Base-by-base conservation (phyloP, 2,888 invertebrate species). In the Hyalella azteca region DNA sequence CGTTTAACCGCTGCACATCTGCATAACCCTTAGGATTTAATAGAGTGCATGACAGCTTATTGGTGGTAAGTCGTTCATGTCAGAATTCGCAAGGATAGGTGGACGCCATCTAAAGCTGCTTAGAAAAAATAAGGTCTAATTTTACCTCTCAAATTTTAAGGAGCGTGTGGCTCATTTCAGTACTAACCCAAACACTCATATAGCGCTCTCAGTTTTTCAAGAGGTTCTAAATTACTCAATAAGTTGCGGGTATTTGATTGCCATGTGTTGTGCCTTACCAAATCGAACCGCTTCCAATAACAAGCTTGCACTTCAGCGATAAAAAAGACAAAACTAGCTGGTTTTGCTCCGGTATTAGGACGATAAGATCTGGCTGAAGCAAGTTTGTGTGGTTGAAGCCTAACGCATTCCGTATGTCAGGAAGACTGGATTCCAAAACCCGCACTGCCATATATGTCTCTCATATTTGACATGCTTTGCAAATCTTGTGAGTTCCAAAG, bases 391-490 rank as follows among this genome's bases (percentile, higher is more conserved):
- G 26, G 54, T 29, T 22, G 54, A 54, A 22, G 54, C 54, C 13
- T 29, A 9, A 13, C 54, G 26, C 54, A 54, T 54, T 54, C 54
- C 54, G 54, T 54, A 54, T 54, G 54, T 54, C 54, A 54, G 54
- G 29, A 26, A 54, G 22, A 26, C 54, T 26, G 54, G 54, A 54
- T 54, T 54, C 54, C 54, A 29, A 26, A 29, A 22, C 54, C 26
- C 54, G 29, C 29, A 54, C 54, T 54, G 26, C 54, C 54, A 54
- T 22, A n/a, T n/a, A n/a, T n/a, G 11, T 54, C 54, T 26, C 54
- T 54, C 54, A 54, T 54, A 22, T 54, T 54, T 54, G 54, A 29
- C 54, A 29, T 54, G 54, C 54, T 54, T 54, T 26, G 54, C 54
- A 29, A 26, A 22, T 26, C 54, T 54, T 54, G 26, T 54, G 26